A percentile compares a stretch with the other conserved stretches of the same genome.
Conservation (phyloP, 1,140 invertebrate genomes). For the Drosophila hydei region DNA sequence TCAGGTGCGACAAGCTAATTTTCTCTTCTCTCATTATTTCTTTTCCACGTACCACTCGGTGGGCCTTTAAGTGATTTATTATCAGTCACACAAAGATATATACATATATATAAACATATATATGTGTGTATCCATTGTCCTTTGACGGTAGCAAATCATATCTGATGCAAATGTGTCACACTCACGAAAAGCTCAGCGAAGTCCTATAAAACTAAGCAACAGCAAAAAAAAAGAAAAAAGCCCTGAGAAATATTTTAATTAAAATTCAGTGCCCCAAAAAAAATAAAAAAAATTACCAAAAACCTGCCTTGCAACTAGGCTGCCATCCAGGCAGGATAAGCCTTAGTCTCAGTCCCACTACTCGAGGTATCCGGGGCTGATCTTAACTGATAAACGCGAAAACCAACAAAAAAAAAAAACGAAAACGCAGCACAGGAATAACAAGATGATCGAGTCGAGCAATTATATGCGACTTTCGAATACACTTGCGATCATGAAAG, state of each 20-base stretch:
- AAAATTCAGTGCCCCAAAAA: slow-evolving; percentile 72
- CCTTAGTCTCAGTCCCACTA: slow-evolving; percentile 29
- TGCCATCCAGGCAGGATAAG: slow-evolving; percentile 66
- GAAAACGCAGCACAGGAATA: slow-evolving; percentile 23
- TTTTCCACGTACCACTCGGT: slow-evolving; percentile 44
- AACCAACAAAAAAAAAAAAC: slow-evolving; percentile 60
- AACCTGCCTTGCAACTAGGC: slow-evolving; percentile 14
- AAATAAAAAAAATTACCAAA: slow-evolving; percentile 61
- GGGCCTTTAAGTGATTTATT: slow-evolving; percentile 63
- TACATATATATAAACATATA: slow-evolving; percentile 9
- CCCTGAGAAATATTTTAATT: slow-evolving; percentile 82
- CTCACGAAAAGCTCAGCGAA: slow-evolving; percentile 51
- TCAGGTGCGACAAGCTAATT: slow-evolving; percentile 74
- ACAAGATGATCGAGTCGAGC: slow-evolving; percentile 1
- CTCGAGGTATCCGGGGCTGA: slow-evolving; percentile 59
- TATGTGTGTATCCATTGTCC: slow-evolving; percentile 48
- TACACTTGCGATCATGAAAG: slow-evolving; percentile 7
- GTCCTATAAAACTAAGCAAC: slow-evolving; percentile 11
- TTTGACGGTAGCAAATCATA: slow-evolving; percentile 62
- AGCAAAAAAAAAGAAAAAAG: slow-evolving; percentile 50
- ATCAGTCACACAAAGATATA: background rate
- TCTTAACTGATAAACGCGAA: slow-evolving; percentile 81
- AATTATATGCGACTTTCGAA: background rate
- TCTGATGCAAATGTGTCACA: slow-evolving; percentile 81
- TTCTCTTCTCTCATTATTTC: slow-evolving; percentile 45